Percentiles rank a stretch among this genome's conserved stretches.
phyloP scores from a whole-genome alignment of 2,797 vertebrate genomes.

The Poecilia picta region DNA sequence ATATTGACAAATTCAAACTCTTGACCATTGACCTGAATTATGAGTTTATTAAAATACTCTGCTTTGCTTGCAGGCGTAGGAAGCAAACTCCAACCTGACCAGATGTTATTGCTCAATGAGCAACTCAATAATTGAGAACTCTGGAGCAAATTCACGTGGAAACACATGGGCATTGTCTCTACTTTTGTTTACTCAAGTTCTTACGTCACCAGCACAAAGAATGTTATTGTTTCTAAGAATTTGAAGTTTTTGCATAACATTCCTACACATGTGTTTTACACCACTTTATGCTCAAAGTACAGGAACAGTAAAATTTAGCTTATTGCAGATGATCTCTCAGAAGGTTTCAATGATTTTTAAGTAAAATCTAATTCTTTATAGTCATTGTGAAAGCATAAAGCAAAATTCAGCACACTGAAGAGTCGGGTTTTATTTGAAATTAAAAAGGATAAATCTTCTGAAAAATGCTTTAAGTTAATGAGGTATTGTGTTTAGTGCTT shows the following conservation, averaged over 20 bases:
- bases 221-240: constrained; percentile 42
- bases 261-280: constrained; percentile 6
- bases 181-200: constrained; percentile 60
- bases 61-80: neutral
- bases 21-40: neutral
- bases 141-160: constrained; percentile 23
- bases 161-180: constrained; percentile 57
- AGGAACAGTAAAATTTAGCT: neutral
- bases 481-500: neutral
- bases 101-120: constrained; percentile 14
- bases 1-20: neutral
- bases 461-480: neutral
- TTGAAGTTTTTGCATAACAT: constrained; percentile 42
- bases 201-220: constrained; percentile 53
- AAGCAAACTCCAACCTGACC: neutral
- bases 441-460: neutral
- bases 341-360: neutral
- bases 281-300: constrained; percentile 2
- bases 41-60: neutral
- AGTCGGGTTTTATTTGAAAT: neutral
- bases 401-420: neutral
- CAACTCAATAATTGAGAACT: constrained; percentile 20
- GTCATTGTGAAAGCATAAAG: neutral
- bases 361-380: neutral
- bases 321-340: neutral